A percentile compares a stretch with the other conserved stretches of the same genome.
Evolutionary conservation across 1,140 invertebrate genomes (phyloP).

Genomic region (Apis florea): DNA sequence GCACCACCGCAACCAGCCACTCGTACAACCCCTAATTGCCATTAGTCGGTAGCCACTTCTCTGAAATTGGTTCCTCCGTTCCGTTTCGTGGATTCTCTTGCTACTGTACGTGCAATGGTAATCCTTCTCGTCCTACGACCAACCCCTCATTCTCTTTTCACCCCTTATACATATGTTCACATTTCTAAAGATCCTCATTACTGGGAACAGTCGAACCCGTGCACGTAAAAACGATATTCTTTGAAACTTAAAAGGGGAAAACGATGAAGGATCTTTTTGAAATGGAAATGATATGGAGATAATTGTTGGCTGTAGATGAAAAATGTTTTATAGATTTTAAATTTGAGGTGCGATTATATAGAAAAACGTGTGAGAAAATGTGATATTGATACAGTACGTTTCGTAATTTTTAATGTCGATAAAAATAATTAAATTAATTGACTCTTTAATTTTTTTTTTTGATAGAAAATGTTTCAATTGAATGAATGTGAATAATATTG

Average conservation of each 20-base stretch:
- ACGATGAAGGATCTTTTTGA: neutral
- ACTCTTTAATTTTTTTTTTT: neutral
- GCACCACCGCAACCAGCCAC: conserved; percentile 54
- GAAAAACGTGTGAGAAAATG: too few species aligned
- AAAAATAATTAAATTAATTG: neutral
- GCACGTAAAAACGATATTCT: neutral
- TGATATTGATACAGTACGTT: too few species aligned
- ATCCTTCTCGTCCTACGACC: conserved; percentile 29
- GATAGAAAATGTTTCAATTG: neutral
- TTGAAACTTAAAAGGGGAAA: neutral
- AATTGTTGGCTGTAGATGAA: too few species aligned
- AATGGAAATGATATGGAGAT: neutral
- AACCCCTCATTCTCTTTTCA: neutral
- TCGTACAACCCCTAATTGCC: conserved; percentile 67
- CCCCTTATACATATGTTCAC: conserved; percentile 23
- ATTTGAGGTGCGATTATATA: too few species aligned
- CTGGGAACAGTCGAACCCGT: neutral
- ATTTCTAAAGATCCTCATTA: conserved; percentile 36
- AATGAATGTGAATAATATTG: neutral
- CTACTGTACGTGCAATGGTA: conserved; percentile 5
- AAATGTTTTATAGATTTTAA: too few species aligned
- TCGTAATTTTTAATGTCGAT: neutral
- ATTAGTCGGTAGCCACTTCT: conserved; percentile 65
- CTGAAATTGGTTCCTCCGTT: conserved; percentile 64
- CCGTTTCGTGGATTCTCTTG: conserved; percentile 34